Conservation (phyloP, 2,888 invertebrate species). For the Dendrolimus pini region DNA sequence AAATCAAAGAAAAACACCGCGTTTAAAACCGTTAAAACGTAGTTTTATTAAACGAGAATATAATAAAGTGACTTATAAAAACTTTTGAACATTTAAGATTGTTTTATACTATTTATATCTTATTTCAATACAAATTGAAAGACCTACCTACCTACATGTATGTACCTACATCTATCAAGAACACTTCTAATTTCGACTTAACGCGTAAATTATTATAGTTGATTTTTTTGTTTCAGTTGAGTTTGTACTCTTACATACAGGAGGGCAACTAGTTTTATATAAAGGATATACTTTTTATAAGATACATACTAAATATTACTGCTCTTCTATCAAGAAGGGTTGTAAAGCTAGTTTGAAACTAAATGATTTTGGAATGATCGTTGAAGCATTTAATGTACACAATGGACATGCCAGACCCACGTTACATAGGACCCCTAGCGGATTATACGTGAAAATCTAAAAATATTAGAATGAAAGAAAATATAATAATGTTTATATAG, state of each 20-base stretch:
- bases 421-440: neutral
- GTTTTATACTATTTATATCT: too few relatives aligned
- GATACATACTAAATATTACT: neutral
- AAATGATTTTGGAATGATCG: neutral
- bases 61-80: too few relatives aligned
- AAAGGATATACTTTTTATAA: neutral
- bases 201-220: neutral
- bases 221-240: neutral
- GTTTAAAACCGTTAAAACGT: too few relatives aligned
- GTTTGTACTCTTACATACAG: neutral
- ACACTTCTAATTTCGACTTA: too few relatives aligned
- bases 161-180: too few relatives aligned
- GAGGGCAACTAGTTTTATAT: neutral
- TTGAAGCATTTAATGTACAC: neutral
- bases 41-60: too few relatives aligned
- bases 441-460: neutral
- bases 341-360: neutral
- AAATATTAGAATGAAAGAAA: too few relatives aligned
- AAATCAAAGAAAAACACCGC: too few relatives aligned
- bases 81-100: too few relatives aligned
- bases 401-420: neutral
- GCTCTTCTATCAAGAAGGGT: neutral
- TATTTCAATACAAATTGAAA: too few relatives aligned
- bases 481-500: too few relatives aligned
- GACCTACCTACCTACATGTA: too few relatives aligned